Evolutionary conservation across 2,113 vertebrate genomes (phyloP).

Genomic region (Percina caprodes): DNA sequence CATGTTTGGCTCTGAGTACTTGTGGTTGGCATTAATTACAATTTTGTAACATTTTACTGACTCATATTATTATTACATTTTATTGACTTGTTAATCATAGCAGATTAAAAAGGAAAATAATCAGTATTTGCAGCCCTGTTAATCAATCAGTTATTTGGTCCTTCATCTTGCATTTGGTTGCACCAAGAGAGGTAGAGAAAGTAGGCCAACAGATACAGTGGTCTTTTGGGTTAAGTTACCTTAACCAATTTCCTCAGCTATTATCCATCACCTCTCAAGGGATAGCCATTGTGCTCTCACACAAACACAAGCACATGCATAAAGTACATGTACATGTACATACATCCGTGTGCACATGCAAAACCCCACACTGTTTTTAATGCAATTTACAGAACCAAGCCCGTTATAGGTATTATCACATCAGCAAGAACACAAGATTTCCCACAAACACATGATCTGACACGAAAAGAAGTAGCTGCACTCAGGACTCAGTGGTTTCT

Average conservation of each 20-base stretch:
- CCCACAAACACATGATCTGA: slow-evolving; percentile 53
- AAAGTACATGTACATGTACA: slow-evolving; percentile 33
- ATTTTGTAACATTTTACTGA: not conserved
- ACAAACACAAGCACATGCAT: slow-evolving; percentile 63
- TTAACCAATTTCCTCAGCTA: slow-evolving; percentile 73
- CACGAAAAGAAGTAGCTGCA: slow-evolving; percentile 32
- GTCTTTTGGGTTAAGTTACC: slow-evolving; percentile 66
- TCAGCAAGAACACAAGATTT: slow-evolving; percentile 62
- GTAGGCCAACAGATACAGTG: slow-evolving; percentile 39
- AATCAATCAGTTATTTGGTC: not conserved
- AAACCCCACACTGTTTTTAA: slow-evolving; percentile 43
- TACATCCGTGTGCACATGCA: slow-evolving; percentile 24
- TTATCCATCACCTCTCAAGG: slow-evolving; percentile 59
- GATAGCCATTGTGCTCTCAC: slow-evolving; percentile 63
- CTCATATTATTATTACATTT: not conserved
- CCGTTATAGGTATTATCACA: slow-evolving; percentile 68
- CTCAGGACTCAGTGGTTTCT: slow-evolving; percentile 26
- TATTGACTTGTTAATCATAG: not conserved
- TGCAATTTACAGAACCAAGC: slow-evolving; percentile 61
- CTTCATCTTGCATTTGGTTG: slow-evolving; percentile 16
- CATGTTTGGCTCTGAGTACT: not conserved
- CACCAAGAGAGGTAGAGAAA: slow-evolving; percentile 33
- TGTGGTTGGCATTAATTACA: not conserved
- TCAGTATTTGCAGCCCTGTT: not conserved
- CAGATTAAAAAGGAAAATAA: not conserved